Percentiles rank a stretch among this genome's conserved stretches.
Evolutionary conservation across 2,888 invertebrate genomes (phyloP).

Genomic region (Rosalia funebris): DNA sequence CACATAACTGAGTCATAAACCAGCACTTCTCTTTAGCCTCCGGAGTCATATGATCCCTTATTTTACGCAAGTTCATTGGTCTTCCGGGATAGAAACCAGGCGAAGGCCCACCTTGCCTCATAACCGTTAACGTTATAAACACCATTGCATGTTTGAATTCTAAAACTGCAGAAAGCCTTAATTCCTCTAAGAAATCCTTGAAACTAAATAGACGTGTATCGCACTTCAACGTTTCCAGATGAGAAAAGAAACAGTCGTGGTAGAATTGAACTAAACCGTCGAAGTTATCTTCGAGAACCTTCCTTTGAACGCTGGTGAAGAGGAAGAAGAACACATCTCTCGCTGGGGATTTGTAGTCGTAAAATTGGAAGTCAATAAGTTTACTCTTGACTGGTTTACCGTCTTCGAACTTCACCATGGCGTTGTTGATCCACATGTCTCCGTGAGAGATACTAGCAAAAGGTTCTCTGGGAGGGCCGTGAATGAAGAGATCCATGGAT

Average conservation of each 20-base stretch:
- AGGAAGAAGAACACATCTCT: conserved; percentile 51
- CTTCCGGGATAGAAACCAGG: not conserved
- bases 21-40: conserved; percentile 9
- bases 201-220: conserved; percentile 12
- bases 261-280: conserved; percentile 24
- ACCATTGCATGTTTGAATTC: not conserved
- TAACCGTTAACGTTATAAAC: not conserved
- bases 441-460: conserved; percentile 67
- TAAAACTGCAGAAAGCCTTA: not conserved
- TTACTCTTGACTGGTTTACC: conserved; percentile 38
- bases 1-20: not conserved
- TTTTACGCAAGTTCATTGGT: not conserved
- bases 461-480: conserved; percentile 53
- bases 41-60: not conserved
- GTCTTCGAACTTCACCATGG: conserved; percentile 63
- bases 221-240: conserved; percentile 15
- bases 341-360: conserved; percentile 45
- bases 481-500: not conserved
- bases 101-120: conserved; percentile 2
- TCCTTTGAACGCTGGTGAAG: conserved; percentile 34
- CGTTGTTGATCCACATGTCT: conserved; percentile 64
- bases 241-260: conserved; percentile 12
- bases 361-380: conserved; percentile 50
- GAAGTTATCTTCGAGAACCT: conserved; percentile 16
- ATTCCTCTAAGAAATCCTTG: conserved; percentile 22